Base-by-base conservation (phyloP, 1,140 invertebrate species). In the Lordiphosa clarofinis region DNA sequence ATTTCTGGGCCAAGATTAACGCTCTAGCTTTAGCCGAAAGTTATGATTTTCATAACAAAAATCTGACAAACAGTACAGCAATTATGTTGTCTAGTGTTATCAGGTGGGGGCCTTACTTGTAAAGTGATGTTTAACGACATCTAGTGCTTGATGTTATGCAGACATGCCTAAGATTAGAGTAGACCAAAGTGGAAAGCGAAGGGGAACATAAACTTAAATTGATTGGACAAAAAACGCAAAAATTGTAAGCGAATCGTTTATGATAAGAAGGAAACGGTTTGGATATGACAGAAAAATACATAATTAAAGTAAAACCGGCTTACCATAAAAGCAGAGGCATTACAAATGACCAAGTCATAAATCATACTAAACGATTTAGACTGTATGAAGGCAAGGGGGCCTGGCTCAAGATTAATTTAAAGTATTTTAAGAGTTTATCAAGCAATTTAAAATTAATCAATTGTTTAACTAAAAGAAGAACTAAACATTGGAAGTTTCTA, bases 201-300 rank as follows among this genome's bases (percentile, higher is more conserved):
- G 1, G 6, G 28, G 28, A 31, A 31, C 7, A 24, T 68, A 50
- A 49, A 48, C 43, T 43, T 35, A 52, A 62, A 56, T 54, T 64
- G 59, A 73, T 57, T 62, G 60, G 59, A 57, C 60, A 62, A 56
- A 49, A 58, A 71, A 66, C 56, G 52, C 44, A 40, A 52, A 53
- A 19, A 40, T 54, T n/a, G 21, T 31, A 44, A 35, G 46, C 53
- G 57, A 79, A 79, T 54, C 61, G 70, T 47, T 81, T 81, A 56
- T 74, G 75, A 81, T 81, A 81, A 81, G 56, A 62, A 43, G 54
- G 9, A 39, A 33, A 19, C 7, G 19, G 56, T 61, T 62, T 62
- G 56, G 28, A 1, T 31, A 31, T 31, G 7, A 31, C 28, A 31
- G 6, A 31, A 31, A 31, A 31, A 8, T 28, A 28, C 4, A 38